Conservation (phyloP, 2,888 invertebrate species). For the Drosophila atripex region DNA sequence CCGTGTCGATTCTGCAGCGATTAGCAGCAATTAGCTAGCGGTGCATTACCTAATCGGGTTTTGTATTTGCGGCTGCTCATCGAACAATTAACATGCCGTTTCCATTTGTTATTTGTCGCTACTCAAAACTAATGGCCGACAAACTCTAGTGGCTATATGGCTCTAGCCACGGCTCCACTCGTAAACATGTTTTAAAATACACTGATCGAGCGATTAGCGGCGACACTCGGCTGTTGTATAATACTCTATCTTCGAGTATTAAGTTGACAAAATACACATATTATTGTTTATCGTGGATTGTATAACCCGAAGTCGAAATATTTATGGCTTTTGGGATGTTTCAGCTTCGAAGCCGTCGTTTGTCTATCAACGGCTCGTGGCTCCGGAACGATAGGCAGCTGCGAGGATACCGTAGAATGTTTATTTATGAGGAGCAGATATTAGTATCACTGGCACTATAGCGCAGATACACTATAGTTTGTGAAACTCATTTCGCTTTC, state of each 20-base stretch:
- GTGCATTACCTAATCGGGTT: constrained; percentile 72
- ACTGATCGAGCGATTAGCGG: constrained; percentile 41
- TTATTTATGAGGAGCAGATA: constrained; percentile 36
- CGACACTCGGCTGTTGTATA: constrained; percentile 36
- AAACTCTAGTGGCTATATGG: constrained; percentile 15
- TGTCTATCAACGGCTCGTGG: constrained; percentile 53
- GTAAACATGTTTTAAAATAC: constrained; percentile 53
- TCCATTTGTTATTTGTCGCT: constrained; percentile 60
- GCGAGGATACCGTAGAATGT: constrained; percentile 10
- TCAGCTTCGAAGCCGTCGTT: constrained; percentile 50
- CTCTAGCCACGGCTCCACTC: constrained; percentile 31
- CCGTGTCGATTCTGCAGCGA: constrained; percentile 72
- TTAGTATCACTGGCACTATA: constrained; percentile 61
- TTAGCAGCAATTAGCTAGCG: constrained; percentile 73
- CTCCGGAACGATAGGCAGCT: constrained; percentile 26
- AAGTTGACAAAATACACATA: constrained; percentile 30
- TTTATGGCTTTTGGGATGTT: constrained; percentile 52
- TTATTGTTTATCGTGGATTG: constrained; percentile 62
- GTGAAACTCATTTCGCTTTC: constrained; percentile 2
- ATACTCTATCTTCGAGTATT: constrained; percentile 24
- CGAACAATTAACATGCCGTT: constrained; percentile 70
- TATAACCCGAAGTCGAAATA: constrained; percentile 57
- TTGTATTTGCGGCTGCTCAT: constrained; percentile 24
- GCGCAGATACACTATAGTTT: constrained; percentile 4
- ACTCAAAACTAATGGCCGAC: constrained; percentile 53